Evolutionary conservation across 2,888 invertebrate genomes (phyloP).

Genomic region (Pediacus dermestoides): DNA sequence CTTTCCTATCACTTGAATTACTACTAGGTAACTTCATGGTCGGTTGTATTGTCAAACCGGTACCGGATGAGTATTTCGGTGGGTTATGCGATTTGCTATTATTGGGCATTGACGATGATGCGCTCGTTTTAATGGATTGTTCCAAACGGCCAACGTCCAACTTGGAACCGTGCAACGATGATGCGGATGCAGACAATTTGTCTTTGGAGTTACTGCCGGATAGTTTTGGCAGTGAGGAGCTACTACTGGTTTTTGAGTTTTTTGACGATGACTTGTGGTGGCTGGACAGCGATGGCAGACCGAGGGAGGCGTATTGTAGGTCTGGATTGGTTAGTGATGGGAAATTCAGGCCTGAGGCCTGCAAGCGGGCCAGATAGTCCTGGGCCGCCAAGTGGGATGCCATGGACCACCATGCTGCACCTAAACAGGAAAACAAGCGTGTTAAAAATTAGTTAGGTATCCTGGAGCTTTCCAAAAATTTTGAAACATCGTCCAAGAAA

Average conservation of each 20-base stretch:
- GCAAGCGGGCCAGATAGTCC: slow-evolving; percentile 79
- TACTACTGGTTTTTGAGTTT: slow-evolving; percentile 24
- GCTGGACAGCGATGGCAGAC: slow-evolving; percentile 45
- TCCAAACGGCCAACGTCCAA: slow-evolving; percentile 26
- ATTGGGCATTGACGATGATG: slow-evolving; percentile 31
- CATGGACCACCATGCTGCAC: slow-evolving; percentile 89
- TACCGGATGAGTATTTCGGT: slow-evolving; percentile 33
- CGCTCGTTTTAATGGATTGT: slow-evolving; percentile 18
- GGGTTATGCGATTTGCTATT: slow-evolving; percentile 38
- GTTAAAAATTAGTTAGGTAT: too few relatives aligned
- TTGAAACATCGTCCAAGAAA: too few relatives aligned
- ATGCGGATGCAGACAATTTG: slow-evolving; percentile 20
- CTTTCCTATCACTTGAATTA: slow-evolving; percentile 22
- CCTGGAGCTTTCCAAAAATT: too few relatives aligned
- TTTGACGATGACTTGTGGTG: slow-evolving; percentile 44
- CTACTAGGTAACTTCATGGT: slow-evolving; percentile 35
- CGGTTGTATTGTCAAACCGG: slow-evolving; percentile 42
- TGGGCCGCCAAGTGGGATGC: slow-evolving; percentile 84
- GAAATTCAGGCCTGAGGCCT: slow-evolving; percentile 74
- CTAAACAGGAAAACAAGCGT: slow-evolving; percentile 47
- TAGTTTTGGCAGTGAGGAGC: slow-evolving; percentile 33
- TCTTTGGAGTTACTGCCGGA: slow-evolving; percentile 15
- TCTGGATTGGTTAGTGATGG: slow-evolving; percentile 59
- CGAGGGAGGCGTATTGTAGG: slow-evolving; percentile 58
- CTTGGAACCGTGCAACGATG: slow-evolving; percentile 27